Conservation (phyloP, 2,888 invertebrate genomes). For the Trissolcus brochymenae region DNA sequence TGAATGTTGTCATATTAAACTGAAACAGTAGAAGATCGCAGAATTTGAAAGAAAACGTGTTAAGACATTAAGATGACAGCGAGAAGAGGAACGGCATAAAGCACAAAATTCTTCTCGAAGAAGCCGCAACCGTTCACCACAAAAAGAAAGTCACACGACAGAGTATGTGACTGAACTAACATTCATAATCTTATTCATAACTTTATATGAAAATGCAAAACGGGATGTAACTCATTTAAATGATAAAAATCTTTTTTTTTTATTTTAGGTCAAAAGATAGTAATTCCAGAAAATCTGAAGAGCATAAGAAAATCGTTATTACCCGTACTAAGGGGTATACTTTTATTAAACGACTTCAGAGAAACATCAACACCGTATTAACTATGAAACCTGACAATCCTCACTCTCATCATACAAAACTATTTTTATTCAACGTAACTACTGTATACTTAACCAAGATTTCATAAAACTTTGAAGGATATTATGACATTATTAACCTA, state of each 20-base stretch:
- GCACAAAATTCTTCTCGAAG: background rate
- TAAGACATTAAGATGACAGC: background rate
- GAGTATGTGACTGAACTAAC: background rate
- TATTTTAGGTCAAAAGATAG: slow-evolving; percentile 4
- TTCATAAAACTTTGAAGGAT: no score
- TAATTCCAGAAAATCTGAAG: slow-evolving; percentile 6
- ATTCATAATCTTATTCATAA: background rate
- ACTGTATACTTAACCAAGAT: no score
- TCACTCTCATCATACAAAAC: no score
- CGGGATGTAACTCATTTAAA: background rate
- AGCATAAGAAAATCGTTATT: slow-evolving; percentile 6
- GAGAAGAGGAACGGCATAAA: background rate
- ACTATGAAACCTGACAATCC: no score
- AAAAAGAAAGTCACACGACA: background rate
- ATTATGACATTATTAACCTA: no score
- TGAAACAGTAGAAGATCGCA: slow-evolving; percentile 8
- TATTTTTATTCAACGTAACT: no score
- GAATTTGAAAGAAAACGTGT: slow-evolving; percentile 22
- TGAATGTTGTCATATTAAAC: slow-evolving; percentile 10
- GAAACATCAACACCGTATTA: no score
- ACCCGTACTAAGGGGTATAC: no score
- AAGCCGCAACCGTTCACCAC: slow-evolving; percentile 12
- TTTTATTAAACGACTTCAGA: no score
- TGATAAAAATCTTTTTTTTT: no score
- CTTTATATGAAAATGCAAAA: background rate